Evolutionary conservation across 2,113 vertebrate genomes (phyloP).

Genomic region (Gallinago jamesoni): DNA sequence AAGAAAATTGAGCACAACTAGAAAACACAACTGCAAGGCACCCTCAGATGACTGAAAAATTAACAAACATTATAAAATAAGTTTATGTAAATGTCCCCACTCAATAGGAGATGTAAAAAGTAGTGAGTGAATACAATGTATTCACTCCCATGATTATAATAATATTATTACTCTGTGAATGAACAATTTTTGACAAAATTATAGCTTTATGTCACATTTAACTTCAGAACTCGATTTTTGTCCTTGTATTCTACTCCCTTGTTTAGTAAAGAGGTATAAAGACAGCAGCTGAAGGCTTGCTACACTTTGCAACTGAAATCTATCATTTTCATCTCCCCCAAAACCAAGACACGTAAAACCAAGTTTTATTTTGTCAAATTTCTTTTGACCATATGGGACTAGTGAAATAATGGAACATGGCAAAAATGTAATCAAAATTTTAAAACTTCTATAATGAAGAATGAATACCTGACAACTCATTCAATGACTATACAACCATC

Average conservation of each 20-base stretch:
- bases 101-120: background rate
- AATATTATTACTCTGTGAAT: background rate
- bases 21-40: background rate
- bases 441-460: background rate
- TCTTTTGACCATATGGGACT: background rate
- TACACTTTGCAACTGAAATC: background rate
- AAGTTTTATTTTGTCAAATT: background rate
- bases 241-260: background rate
- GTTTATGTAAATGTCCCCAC: background rate
- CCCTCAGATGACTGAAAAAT: background rate
- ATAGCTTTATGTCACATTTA: background rate
- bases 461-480: background rate
- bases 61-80: background rate
- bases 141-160: background rate
- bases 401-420: background rate
- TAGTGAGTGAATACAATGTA: background rate
- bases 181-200: background rate
- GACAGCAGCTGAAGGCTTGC: background rate
- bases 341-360: background rate
- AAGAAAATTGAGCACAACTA: background rate
- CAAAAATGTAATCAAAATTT: background rate
- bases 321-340: background rate
- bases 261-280: background rate
- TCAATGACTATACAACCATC: background rate
- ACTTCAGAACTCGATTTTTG: background rate